phyloP scores from a whole-genome alignment of 2,888 invertebrate species.

The Euclidia mi region DNA sequence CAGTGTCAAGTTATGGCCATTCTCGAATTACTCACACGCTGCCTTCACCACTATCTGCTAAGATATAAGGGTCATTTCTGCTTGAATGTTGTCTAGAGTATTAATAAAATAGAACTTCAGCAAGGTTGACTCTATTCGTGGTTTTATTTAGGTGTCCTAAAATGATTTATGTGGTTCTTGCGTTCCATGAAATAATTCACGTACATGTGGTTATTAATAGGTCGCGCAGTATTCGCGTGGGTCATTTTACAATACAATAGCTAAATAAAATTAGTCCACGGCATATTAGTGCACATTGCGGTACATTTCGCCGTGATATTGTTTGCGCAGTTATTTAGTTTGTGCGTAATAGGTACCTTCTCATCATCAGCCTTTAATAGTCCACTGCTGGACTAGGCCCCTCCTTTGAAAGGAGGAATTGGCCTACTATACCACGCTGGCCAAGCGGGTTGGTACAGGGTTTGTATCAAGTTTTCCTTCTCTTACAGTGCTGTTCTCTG shows the following conservation, averaged over 20 bases:
- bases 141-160: slow-evolving; percentile 8
- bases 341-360: neutral
- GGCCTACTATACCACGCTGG: too few species aligned
- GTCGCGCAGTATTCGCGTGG: neutral
- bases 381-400: too few species aligned
- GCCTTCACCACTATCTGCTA: slow-evolving; percentile 21
- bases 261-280: neutral
- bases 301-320: neutral
- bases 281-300: neutral
- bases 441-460: too few species aligned
- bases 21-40: slow-evolving; percentile 19
- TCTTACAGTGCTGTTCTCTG: too few species aligned
- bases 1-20: slow-evolving; percentile 26
- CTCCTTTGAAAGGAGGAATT: too few species aligned
- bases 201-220: neutral
- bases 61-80: slow-evolving; percentile 25
- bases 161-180: slow-evolving; percentile 36
- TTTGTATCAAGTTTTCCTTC: too few species aligned
- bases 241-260: neutral
- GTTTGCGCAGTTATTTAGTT: neutral
- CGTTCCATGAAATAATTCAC: slow-evolving; percentile 20
- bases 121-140: slow-evolving; percentile 12
- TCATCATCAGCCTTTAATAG: too few species aligned
- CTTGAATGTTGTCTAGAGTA: slow-evolving; percentile 8
- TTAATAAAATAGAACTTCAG: slow-evolving; percentile 8